A percentile compares a stretch with the other conserved stretches of the same genome.
Conservation (phyloP, 2,113 vertebrate species). For the Scophthalmus maximus region DNA sequence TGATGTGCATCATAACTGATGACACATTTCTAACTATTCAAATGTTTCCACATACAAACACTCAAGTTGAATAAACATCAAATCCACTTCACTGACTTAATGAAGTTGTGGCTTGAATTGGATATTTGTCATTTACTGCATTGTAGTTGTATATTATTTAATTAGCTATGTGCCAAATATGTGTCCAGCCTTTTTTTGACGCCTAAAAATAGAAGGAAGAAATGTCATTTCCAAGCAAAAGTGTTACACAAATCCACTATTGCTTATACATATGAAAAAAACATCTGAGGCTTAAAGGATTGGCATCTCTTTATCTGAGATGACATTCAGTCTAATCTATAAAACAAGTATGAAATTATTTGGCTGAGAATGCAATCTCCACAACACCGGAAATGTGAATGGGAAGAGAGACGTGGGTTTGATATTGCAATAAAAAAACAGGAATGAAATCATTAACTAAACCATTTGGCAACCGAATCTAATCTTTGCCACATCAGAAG, state of each 20-base stretch:
- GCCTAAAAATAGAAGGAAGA: neutral
- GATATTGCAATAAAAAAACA: constrained; percentile 65
- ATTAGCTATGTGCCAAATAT: constrained; percentile 1
- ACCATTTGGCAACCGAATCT: constrained; percentile 70
- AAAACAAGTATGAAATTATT: constrained; percentile 49
- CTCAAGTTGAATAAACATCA: neutral
- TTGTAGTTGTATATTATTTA: neutral
- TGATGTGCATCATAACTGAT: too few species aligned
- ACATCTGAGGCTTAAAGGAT: constrained; percentile 25
- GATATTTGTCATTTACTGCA: neutral
- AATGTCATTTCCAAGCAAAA: neutral
- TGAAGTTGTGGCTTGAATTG: neutral
- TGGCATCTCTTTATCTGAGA: constrained; percentile 40
- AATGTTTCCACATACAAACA: neutral
- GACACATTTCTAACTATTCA: constrained; percentile 6
- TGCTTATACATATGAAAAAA: constrained; percentile 19
- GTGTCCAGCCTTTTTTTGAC: neutral
- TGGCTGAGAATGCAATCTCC: constrained; percentile 53
- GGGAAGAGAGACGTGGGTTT: constrained; percentile 51
- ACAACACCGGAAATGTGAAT: constrained; percentile 30
- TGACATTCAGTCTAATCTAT: constrained; percentile 44
- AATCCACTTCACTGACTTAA: neutral
- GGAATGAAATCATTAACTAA: constrained; percentile 73
- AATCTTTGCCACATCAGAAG: constrained; percentile 73
- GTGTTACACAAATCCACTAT: neutral